phyloP scores from a whole-genome alignment of 2,113 vertebrate genomes.

The Hippotragus niger region DNA sequence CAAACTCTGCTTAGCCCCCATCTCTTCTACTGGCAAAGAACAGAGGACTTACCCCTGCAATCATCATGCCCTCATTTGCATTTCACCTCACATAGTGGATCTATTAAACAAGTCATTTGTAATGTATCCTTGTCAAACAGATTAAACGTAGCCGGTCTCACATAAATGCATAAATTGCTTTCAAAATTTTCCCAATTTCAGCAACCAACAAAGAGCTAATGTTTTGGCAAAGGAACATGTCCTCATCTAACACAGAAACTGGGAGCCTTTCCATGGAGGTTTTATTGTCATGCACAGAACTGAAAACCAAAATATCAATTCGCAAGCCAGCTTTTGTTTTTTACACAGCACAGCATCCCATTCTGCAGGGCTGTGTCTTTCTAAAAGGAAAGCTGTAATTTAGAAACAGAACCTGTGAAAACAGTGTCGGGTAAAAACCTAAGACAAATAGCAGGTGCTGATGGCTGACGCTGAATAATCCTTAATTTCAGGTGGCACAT shows the following conservation, averaged over 20 bases:
- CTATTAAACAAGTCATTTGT: conserved; percentile 46
- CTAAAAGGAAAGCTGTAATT: conserved; percentile 34
- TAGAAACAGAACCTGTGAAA: conserved; percentile 44
- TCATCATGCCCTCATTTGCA: not conserved
- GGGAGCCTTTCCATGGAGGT: not conserved
- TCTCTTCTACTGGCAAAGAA: not conserved
- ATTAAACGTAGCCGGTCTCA: conserved; percentile 15
- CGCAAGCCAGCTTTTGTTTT: not conserved
- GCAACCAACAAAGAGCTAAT: not conserved
- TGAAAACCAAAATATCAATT: conserved; percentile 23
- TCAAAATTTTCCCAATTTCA: conserved; percentile 26
- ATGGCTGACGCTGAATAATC: not conserved
- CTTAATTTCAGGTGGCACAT: not conserved
- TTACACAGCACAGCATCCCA: not conserved
- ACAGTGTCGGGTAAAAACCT: not conserved
- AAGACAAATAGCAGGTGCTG: conserved; percentile 41
- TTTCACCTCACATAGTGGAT: conserved; percentile 16
- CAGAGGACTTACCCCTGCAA: not conserved
- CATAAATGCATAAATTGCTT: conserved; percentile 17
- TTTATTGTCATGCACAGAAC: not conserved
- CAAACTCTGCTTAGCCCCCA: not conserved
- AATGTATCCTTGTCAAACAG: conserved; percentile 36
- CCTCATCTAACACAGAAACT: not conserved
- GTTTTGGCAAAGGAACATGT: not conserved
- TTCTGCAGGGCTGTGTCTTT: not conserved